These are phyloP conservation scores for Zalophus californianus DNA, from an alignment of 2,797 vertebrate genomes.

Conservation along the genomic window DNA sequence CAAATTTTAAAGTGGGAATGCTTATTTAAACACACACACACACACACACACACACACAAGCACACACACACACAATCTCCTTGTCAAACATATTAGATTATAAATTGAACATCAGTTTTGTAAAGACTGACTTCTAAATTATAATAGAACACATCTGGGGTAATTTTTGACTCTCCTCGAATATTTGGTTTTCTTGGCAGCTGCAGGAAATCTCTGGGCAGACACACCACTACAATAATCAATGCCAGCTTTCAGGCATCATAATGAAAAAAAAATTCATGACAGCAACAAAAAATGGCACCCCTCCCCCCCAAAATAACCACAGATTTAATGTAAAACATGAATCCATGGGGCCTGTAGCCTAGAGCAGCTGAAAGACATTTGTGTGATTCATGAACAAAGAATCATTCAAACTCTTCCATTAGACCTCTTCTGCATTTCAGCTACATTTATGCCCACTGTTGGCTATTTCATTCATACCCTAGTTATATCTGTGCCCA, in stretches of 20 bases:
- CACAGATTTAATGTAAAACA: slow-evolving; percentile 86
- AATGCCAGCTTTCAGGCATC: slow-evolving; percentile 82
- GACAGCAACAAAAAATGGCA: slow-evolving; percentile 78
- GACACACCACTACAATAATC: slow-evolving; percentile 73
- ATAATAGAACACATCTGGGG: slow-evolving; percentile 73
- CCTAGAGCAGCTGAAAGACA: slow-evolving; percentile 85
- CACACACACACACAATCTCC: background rate
- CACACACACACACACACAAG: background rate
- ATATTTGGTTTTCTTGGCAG: slow-evolving; percentile 82
- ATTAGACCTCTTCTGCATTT: slow-evolving; percentile 60
- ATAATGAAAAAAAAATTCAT: background rate
- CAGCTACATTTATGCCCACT: slow-evolving; percentile 6
- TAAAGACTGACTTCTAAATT: slow-evolving; percentile 67
- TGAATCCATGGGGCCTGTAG: slow-evolving; percentile 70
- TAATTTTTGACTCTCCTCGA: slow-evolving; percentile 67
- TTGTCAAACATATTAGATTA: slow-evolving; percentile 48
- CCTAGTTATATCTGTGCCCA: background rate
- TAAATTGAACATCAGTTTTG: slow-evolving; percentile 57
- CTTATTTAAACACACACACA: slow-evolving; percentile 35
- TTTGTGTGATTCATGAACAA: slow-evolving; percentile 82
- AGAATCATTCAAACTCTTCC: slow-evolving; percentile 77
- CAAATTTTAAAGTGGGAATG: background rate
- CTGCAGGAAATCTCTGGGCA: slow-evolving; percentile 67
- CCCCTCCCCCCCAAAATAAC: slow-evolving; percentile 66
- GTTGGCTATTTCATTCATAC: background rate